Conservation (phyloP, 2,797 vertebrate species). For the Anabas testudineus region DNA sequence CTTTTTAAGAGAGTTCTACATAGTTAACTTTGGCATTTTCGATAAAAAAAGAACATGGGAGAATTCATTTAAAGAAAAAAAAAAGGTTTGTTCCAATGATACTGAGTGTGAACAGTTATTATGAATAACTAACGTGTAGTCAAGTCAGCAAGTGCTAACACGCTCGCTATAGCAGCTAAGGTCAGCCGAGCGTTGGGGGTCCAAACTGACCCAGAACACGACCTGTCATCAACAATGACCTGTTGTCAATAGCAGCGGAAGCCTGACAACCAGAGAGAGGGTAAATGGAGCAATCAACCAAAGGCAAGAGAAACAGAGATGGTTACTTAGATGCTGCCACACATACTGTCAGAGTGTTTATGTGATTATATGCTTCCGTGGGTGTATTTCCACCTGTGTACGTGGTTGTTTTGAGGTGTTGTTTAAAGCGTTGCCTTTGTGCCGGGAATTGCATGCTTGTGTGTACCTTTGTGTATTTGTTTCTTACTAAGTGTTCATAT, state of each 20-base stretch:
- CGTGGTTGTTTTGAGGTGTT: slow-evolving; percentile 9
- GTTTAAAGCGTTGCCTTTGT: not conserved
- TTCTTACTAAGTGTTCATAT: not conserved
- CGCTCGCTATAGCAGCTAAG: slow-evolving; percentile 24
- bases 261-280: slow-evolving; percentile 12
- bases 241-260: not conserved
- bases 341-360: not conserved
- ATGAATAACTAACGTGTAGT: slow-evolving; percentile 36
- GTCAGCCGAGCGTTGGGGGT: slow-evolving; percentile 11
- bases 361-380: not conserved
- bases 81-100: slow-evolving; percentile 1
- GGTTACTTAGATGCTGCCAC: slow-evolving; percentile 33
- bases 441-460: not conserved
- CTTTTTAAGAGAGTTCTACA: not conserved
- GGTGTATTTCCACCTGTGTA: slow-evolving; percentile 2
- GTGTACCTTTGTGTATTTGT: not conserved
- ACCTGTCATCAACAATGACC: slow-evolving; percentile 13
- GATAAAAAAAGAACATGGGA: not conserved
- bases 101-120: not conserved
- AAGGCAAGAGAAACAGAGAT: slow-evolving; percentile 10
- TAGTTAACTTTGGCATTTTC: not conserved
- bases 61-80: not conserved
- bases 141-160: slow-evolving; percentile 40
- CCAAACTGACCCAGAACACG: slow-evolving; percentile 1
- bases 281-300: slow-evolving; percentile 13